phyloP scores from a whole-genome alignment of 2,888 invertebrate species.

The Bugulina stolonifera region DNA sequence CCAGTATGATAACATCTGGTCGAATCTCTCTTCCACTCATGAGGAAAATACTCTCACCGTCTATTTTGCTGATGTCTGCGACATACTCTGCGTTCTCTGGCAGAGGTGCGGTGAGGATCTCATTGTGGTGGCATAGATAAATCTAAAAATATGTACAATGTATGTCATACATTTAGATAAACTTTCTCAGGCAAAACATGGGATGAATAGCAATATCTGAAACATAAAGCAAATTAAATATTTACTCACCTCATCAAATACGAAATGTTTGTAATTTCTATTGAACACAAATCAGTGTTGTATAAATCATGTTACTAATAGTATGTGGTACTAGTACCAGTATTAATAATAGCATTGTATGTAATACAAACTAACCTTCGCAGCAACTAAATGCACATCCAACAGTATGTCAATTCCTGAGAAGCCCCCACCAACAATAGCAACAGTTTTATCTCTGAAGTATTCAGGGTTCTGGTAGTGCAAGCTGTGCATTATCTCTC shows the following conservation, averaged over 20 bases:
- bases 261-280: no score
- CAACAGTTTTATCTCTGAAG: not conserved
- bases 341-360: no score
- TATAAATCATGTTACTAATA: no score
- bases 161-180: no score
- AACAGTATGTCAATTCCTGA: not conserved
- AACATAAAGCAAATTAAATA: no score
- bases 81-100: not conserved
- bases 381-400: not conserved
- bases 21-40: slow-evolving; percentile 47
- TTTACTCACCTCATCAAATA: no score
- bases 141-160: not conserved
- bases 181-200: no score
- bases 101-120: not conserved
- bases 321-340: no score
- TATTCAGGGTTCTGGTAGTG: not conserved
- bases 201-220: no score
- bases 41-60: not conserved
- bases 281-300: no score
- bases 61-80: not conserved
- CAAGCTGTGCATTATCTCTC: not conserved
- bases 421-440: not conserved
- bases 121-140: not conserved
- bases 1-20: slow-evolving; percentile 65
- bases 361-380: not conserved